A percentile compares a stretch with the other conserved stretches of the same genome.
phyloP scores from a whole-genome alignment of 2,797 vertebrate species.

The Sebastes itinus region DNA sequence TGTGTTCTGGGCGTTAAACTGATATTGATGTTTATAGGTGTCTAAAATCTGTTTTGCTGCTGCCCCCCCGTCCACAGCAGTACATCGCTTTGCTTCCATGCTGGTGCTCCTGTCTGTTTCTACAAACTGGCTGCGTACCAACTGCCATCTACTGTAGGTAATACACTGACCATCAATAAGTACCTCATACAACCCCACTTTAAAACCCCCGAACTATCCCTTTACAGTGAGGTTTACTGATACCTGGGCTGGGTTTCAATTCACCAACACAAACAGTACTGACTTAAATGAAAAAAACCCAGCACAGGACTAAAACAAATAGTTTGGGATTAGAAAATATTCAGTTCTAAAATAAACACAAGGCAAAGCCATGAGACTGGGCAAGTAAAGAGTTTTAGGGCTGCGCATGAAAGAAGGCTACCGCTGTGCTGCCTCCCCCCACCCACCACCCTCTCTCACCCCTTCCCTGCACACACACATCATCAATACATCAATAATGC shows the following conservation, averaged over 20 bases:
- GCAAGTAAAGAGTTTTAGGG: constrained; percentile 16
- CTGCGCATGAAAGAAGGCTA: constrained; percentile 4
- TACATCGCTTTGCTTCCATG: background rate
- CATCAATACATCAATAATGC: constrained; percentile 35
- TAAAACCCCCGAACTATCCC: background rate
- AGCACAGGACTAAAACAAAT: background rate
- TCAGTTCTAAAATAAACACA: background rate
- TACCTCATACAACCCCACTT: background rate
- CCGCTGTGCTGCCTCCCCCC: constrained; percentile 25
- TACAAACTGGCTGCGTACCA: background rate
- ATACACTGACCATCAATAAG: background rate
- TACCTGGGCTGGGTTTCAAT: constrained; percentile 20
- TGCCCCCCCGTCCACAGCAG: background rate
- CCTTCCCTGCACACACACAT: constrained; percentile 64
- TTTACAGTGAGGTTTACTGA: background rate
- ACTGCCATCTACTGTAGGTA: background rate
- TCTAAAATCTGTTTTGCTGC: background rate
- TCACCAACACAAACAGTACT: background rate
- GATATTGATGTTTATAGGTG: background rate
- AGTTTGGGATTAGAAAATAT: constrained; percentile 14
- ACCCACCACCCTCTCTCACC: constrained; percentile 68
- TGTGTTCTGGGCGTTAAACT: background rate
- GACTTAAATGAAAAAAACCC: constrained; percentile 4
- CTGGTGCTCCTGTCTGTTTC: background rate
- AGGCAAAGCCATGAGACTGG: constrained; percentile 24